Evolutionary conservation across 2,888 invertebrate genomes (phyloP), one percentile per base, ranked within the genome.

Genomic region (Eumacrocentrus americanus): DNA sequence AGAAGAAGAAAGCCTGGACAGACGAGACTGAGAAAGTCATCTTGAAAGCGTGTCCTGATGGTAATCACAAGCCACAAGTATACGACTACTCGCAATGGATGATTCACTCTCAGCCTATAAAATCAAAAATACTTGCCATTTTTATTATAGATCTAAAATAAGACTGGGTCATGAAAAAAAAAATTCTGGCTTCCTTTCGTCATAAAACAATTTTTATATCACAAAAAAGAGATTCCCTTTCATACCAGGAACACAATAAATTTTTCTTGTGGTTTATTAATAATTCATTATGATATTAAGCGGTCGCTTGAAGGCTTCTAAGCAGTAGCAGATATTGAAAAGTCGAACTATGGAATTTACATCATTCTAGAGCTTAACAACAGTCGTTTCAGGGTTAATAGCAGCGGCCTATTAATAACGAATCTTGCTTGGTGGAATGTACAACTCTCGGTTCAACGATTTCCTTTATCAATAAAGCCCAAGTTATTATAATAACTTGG

Each of bases 21-120:
- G 23, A 46, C 22, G 35, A 47, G 54, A 20, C 47, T 48, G 65
- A 59, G 61, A 65, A 57, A 61, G 44, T 61, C 54, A 52, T 61
- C 46, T 50, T 52, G 46, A 57, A 60, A 47, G 53, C 44, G 34
- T 42, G 50, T 51, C 50, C 38, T 54, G 61, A 65, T 61, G 29
- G 40, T 53, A 58, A 61, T 55, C 55, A 44, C 51, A 7, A 37
- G n/a, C 34, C 40, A 42, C 40, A 52, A 44, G 44, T 22, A 29
- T 29, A 9, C 29, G 29, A 51, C 51, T 18, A 20, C 29, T 16
- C 29, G 48, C n/a, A n/a, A n/a, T 48, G 20, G 20, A 37, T 37
- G 12, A 35, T 35, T 50, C 35, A 51, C 35, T 51, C 37, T 37
- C 22, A 14, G 20, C 7, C 2, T 44, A 44, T 18, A 22, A 44